These are phyloP conservation scores for Crotalus horridus DNA, from an alignment of 2,113 vertebrate species.

Conservation along the genomic window DNA sequence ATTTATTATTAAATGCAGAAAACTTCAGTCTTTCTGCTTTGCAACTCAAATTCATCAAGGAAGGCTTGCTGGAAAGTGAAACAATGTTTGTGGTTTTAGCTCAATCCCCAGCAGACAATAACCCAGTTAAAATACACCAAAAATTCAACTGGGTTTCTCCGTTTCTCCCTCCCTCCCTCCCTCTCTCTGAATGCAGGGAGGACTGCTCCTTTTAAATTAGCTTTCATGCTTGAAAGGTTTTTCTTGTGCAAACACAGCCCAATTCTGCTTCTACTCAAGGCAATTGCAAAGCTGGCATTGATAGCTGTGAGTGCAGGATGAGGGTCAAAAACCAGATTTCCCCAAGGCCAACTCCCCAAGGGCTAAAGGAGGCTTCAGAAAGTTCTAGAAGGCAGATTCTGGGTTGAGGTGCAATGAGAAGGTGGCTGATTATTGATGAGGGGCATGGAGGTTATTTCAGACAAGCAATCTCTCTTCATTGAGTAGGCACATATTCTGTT, in stretches of 20 bases:
- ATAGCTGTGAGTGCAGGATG: conserved; percentile 26
- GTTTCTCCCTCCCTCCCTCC: conserved; percentile 21
- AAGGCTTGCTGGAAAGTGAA: conserved; percentile 39
- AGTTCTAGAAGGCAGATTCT: conserved; percentile 19
- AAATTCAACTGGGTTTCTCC: conserved; percentile 38
- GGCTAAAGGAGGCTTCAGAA: not conserved
- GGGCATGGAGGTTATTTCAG: not conserved
- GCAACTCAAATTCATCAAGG: conserved; percentile 30
- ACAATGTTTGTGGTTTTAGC: conserved; percentile 49
- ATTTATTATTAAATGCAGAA: conserved; percentile 38
- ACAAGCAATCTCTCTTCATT: not conserved
- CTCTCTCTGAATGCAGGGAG: conserved; percentile 43
- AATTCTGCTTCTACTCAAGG: conserved; percentile 12
- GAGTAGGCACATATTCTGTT: not conserved
- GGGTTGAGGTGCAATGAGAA: not conserved
- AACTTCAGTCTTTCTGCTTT: conserved; percentile 34
- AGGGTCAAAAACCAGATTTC: conserved; percentile 22
- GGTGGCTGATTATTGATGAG: not conserved
- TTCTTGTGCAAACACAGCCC: conserved; percentile 35
- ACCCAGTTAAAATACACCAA: conserved; percentile 51
- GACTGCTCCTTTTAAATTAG: conserved; percentile 58
- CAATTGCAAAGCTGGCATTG: conserved; percentile 39
- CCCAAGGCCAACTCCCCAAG: conserved; percentile 9
- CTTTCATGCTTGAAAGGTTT: conserved; percentile 57
- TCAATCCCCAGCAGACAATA: conserved; percentile 38